These are phyloP conservation scores for Mya arenaria DNA, from an alignment of 1,140 invertebrate species.

Conservation along the genomic window DNA sequence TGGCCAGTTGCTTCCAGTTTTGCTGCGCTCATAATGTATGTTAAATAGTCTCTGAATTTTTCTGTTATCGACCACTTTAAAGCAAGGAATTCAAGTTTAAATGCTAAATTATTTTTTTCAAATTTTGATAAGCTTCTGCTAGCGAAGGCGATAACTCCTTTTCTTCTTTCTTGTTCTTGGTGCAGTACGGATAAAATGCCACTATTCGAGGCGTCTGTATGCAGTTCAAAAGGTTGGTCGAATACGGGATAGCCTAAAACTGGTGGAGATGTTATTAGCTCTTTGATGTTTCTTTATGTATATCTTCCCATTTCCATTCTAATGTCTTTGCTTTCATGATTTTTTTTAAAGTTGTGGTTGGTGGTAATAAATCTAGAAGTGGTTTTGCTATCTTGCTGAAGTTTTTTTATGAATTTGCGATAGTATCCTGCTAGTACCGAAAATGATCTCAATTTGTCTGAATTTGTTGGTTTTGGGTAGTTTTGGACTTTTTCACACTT, in stretches of 20 bases:
- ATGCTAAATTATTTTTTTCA: background rate
- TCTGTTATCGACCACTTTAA: conserved; percentile 15
- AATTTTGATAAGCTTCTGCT: background rate
- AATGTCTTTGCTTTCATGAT: background rate
- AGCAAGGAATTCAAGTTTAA: conserved; percentile 14
- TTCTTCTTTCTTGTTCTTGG: conserved; percentile 26
- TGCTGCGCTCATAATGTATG: background rate
- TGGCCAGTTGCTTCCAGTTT: conserved; percentile 22
- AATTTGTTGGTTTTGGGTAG: background rate
- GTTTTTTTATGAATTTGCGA: background rate
- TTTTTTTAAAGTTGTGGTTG: background rate
- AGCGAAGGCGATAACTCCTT: conserved; percentile 7
- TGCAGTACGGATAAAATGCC: background rate
- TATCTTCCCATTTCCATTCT: background rate
- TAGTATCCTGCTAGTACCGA: background rate
- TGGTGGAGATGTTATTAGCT: background rate
- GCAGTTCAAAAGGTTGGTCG: background rate
- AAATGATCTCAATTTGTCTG: conserved; percentile 3
- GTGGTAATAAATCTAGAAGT: background rate
- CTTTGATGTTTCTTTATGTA: background rate
- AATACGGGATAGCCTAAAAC: conserved; percentile 1
- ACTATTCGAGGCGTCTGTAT: background rate
- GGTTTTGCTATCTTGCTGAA: conserved; percentile 2
- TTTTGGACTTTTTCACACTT: background rate
- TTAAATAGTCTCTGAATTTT: conserved; percentile 15